Base-by-base conservation (phyloP, 2,888 invertebrate species). In the Abscondita cerata region DNA sequence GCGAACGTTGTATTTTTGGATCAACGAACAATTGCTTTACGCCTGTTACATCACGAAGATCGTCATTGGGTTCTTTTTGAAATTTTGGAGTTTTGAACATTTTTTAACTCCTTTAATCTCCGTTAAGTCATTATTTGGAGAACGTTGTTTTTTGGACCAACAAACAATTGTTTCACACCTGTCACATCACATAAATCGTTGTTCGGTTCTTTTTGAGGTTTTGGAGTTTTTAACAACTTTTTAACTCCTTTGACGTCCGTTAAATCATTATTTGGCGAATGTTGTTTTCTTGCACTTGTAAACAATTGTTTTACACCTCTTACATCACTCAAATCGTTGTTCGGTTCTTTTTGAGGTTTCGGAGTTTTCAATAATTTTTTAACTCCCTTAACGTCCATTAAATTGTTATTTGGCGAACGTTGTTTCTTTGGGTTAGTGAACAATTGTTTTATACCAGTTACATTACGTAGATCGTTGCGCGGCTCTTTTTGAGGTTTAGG, bases 191-290 rank as follows among this genome's bases (percentile, higher is more conserved):
- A 75, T 15, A 81, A 67, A 50, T 77, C 75, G 61, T 82, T 81
- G 33, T 66, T 73, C 0, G 81, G 81, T 1, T 80, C 76, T 46
- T 70, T 76, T 0, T 73, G 62, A 5, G 18, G 34, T 57, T 59
- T 70, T 3, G 72, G 74, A 6, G 72, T 68, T 40, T 46, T 75
- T 62, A 83, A 80, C 4, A 82, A 63, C 2, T 71, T 66, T 62
- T 82, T 83, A 0, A 83, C 76, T 1, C 83, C 83, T 0, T 73
- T 64, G 1, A 83, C 78, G 38, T 82, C 70, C 0, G 76, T 78
- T 52, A 83, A 67, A 62, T 84, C 83, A 62, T 83, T 81, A 25
- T 62, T 76, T 0, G 76, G 73, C 4, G 52, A 73, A 62, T 68
- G 65, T 56, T 57, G 57, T n/a, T 31, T 50, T 58, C 54, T 68